Base-by-base conservation (phyloP, 2,888 invertebrate genomes). In the Pardosa pseudoannulata region DNA sequence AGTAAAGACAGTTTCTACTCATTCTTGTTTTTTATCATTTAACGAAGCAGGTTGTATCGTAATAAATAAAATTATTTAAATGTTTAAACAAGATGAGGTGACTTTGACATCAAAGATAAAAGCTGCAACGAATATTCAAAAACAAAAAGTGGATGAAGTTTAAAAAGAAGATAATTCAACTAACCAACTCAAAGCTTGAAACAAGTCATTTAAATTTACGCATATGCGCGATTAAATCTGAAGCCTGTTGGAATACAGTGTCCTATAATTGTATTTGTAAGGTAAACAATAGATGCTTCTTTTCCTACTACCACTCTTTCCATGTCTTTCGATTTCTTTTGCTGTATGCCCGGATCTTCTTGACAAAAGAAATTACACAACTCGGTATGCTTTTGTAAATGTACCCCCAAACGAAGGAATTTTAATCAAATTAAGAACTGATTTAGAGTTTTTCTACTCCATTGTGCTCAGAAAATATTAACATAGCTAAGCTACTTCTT, bases 351-450 rank as follows among this genome's bases (percentile, higher is more conserved):
- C 11, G n/a, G n/a, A 46, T 46, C 46, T 16, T 46, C 16, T 46
- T 46, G 11, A 46, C 46, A 46, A 46, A 46, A 46, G 46, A 46
- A 46, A 46, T 46, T 46, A 46, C 46, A 46, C n/a, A 46, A 16
- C 16, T 46, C n/a, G 46, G n/a, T 2, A 46, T 46, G 46, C 13
- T 46, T 36, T 46, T 46, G 46, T 46, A 16, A 46, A 2, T 16
- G 5, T 16, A 6, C 46, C 16, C 46, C 46, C 46, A 16, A 46
- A 46, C 46, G 46, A 46, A 16, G 9, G 16, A 46, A 46, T 46
- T 46, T 46, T 46, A 46, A 46, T 46, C 46, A 46, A 46, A 46
- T 46, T 46, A 46, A 46, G 46, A 16, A 46, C 16, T 46, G 46
- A 46, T 46, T 46, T 46, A 46, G 11, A 9, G 46, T 46, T 46